Percentiles rank a stretch among this genome's conserved stretches.
Evolutionary conservation across 23 tunicate species (phyloP).

Genomic region (Botrylloides violaceus): DNA sequence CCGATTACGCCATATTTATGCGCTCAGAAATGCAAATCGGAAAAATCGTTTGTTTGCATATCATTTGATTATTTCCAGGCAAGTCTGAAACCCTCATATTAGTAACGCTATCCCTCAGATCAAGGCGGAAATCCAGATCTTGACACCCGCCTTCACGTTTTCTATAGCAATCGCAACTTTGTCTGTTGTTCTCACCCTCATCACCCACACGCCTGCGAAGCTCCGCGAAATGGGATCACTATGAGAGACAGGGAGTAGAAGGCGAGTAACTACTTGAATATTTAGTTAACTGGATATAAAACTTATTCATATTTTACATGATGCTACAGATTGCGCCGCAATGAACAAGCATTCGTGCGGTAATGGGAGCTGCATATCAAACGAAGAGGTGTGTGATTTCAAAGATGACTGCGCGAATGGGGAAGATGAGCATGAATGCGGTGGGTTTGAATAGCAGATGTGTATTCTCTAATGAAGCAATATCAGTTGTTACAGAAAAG

Average conservation of each 20-base stretch:
- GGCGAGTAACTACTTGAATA: neutral
- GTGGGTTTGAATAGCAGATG: conserved; percentile 31
- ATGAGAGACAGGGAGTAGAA: conserved; percentile 27
- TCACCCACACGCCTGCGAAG: neutral
- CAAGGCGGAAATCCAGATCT: too few species aligned
- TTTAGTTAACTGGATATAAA: neutral
- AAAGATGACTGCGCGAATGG: conserved; percentile 43
- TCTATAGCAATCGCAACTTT: neutral
- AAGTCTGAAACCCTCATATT: neutral
- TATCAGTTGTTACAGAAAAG: neutral
- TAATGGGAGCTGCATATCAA: conserved; percentile 32
- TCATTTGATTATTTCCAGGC: conserved; percentile 40
- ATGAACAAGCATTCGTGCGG: conserved; percentile 21
- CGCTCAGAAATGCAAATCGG: conserved; percentile 72
- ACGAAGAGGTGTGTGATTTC: conserved; percentile 40
- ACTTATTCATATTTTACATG: neutral
- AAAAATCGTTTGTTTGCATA: conserved; percentile 39
- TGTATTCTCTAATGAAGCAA: neutral
- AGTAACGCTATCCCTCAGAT: neutral
- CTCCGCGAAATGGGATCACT: conserved; percentile 30
- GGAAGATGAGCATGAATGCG: conserved; percentile 58
- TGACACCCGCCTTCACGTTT: too few species aligned
- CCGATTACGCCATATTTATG: conserved; percentile 49
- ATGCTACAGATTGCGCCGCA: conserved; percentile 10
- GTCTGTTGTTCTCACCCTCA: conserved; percentile 1